Conservation (phyloP, 2,113 vertebrate species). For the Chaetorhynchus papuensis region DNA sequence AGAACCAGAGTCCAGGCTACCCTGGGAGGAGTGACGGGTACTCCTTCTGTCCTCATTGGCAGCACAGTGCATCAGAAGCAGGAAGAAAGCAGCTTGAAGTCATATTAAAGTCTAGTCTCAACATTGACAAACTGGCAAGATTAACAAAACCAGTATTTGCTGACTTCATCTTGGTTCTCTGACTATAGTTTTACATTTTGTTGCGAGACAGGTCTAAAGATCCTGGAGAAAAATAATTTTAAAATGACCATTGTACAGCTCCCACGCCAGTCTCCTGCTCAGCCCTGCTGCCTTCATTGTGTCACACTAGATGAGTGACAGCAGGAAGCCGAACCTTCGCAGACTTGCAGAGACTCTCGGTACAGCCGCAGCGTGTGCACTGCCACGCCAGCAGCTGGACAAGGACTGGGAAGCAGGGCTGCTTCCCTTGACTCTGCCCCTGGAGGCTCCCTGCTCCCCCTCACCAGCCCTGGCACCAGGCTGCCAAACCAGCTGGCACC, state of each 20-base stretch:
- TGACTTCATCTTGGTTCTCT: neutral
- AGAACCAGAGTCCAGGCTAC: neutral
- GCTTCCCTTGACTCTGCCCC: neutral
- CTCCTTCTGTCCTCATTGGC: neutral
- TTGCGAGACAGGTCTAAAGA: neutral
- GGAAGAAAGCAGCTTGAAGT: neutral
- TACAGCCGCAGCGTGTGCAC: rapidly evolving
- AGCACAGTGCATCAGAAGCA: neutral
- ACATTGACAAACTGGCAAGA: neutral
- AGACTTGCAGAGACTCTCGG: neutral
- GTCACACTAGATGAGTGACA: neutral
- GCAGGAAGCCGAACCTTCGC: neutral
- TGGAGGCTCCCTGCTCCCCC: neutral
- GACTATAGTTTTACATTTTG: neutral
- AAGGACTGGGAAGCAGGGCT: neutral
- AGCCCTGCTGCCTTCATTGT: neutral
- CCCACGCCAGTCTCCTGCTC: neutral
- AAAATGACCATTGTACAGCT: neutral
- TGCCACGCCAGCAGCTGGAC: neutral
- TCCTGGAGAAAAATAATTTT: neutral
- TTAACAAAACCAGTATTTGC: neutral
- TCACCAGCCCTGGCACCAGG: neutral
- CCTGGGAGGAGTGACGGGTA: neutral
- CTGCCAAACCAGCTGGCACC: neutral
- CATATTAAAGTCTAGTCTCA: neutral